Conservation (phyloP, 92 coral and sea anemone genomes). For the Epizoanthus scotinus region DNA sequence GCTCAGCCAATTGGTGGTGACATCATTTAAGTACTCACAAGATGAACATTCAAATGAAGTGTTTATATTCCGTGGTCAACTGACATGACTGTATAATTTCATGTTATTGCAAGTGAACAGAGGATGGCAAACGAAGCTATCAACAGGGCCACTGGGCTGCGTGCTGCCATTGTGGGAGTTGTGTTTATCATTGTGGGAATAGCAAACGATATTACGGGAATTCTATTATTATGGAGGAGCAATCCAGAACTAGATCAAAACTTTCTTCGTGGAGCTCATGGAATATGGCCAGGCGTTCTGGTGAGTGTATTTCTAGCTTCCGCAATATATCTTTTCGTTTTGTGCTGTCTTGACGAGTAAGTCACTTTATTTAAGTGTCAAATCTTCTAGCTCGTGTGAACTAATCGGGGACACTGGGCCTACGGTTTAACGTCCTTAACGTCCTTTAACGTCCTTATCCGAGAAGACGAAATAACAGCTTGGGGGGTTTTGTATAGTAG, state of each 20-base stretch:
- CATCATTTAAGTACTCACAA: constrained; percentile 2
- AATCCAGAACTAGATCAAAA: neutral
- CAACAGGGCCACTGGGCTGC: neutral
- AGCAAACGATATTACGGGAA: constrained; percentile 14
- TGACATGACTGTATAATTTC: neutral
- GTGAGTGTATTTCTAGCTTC: constrained; percentile 3
- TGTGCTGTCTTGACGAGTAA: neutral
- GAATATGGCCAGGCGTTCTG: constrained; percentile 37
- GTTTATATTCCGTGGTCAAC: neutral
- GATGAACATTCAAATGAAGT: constrained; percentile 2
- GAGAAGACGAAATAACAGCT: neutral
- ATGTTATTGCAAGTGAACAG: neutral
- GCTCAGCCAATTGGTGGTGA: neutral
- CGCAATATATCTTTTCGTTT: neutral
- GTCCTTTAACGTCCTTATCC: too few species aligned
- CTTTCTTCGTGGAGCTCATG: constrained; percentile 36
- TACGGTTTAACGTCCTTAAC: too few species aligned
- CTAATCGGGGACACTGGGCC: too few species aligned
- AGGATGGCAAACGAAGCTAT: neutral
- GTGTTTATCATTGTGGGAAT: neutral
- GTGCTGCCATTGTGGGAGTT: constrained; percentile 13
- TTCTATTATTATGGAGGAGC: constrained; percentile 27
- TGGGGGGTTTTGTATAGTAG: neutral
- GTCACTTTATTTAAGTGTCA: too few species aligned
- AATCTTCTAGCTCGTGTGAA: too few species aligned